phyloP scores from a whole-genome alignment of 2,888 invertebrate species.

The Dysmachus trigonus region DNA sequence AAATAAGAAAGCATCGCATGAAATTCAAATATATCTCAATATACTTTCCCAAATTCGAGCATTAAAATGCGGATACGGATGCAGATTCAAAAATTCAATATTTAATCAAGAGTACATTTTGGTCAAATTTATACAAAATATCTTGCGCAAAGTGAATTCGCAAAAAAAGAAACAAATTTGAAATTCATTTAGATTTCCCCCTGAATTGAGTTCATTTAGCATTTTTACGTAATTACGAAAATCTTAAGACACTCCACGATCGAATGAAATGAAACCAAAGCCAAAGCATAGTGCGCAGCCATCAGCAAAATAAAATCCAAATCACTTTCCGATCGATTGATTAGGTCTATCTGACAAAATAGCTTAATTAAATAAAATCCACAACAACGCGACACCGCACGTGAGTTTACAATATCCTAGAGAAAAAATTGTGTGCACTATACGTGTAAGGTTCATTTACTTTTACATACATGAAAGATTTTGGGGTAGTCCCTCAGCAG shows the following conservation, averaged over 20 bases:
- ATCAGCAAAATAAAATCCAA: background rate
- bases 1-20: background rate
- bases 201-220: slow-evolving; percentile 16
- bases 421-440: background rate
- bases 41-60: background rate
- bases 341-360: background rate
- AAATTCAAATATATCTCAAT: background rate
- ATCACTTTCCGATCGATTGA: slow-evolving; percentile 4
- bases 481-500: background rate
- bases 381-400: background rate
- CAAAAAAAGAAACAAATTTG: background rate
- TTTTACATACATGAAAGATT: background rate
- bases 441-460: background rate
- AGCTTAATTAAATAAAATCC: background rate
- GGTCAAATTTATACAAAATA: background rate
- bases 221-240: slow-evolving; percentile 15
- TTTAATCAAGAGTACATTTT: background rate
- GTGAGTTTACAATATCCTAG: background rate
- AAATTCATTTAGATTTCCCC: slow-evolving; percentile 1
- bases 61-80: background rate
- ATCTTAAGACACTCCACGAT: background rate
- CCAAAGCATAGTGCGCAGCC: background rate
- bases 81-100: background rate
- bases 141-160: background rate
- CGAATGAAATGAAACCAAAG: background rate